Evolutionary conservation across 2,113 vertebrate species (phyloP), one percentile per base, ranked within the genome.

Genomic region (Elaphurus davidianus): DNA sequence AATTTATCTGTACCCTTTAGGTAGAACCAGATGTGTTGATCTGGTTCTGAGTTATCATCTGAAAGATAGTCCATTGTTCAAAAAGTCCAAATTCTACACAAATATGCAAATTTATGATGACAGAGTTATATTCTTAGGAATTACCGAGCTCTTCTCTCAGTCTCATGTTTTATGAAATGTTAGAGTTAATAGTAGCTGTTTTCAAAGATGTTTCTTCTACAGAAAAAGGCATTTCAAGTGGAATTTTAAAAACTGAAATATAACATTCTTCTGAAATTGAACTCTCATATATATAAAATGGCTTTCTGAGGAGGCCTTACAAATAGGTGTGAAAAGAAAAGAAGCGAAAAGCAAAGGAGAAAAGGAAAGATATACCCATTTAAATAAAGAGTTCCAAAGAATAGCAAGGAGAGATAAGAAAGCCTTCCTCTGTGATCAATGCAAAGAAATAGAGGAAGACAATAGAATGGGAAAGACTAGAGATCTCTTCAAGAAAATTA

Each of bases 171-270:
- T 94, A 90, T 83, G 76, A 95, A 90, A n/a, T 92, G 79, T 87
- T 97, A 91, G 85, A 67, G 78, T 91, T 64, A 82, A 86, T 25
- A 45, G 19, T 27, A 92, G 93, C 87, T 95, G 40, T 94, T 89
- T 90, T 79, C 55, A 97, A 92, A 85, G 57, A 88, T 62, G 17
- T 92, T 95, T 81, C 76, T 94, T 93, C 25, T 84, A 54, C 9
- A 79, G 17, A 55, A 87, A 98, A 78, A 94, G 27, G 12, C 5
- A 76, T 90, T 91, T 62, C 43, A 96, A 97, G 62, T 78, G 15
- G 50, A 88, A 92, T 96, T 93, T 95, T 93, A n/a, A 97, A 92
- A 47, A 52, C 9, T n/a, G 55, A 94, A 92, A 94, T 85, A 90
- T 40, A 90, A 82, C 45, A 76, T 45, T 71, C 57, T 95, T 21